Percentiles rank a stretch among this genome's conserved stretches.
These are phyloP conservation scores for Linepithema humile DNA, from an alignment of 1,140 invertebrate genomes.

Conservation along the genomic window DNA sequence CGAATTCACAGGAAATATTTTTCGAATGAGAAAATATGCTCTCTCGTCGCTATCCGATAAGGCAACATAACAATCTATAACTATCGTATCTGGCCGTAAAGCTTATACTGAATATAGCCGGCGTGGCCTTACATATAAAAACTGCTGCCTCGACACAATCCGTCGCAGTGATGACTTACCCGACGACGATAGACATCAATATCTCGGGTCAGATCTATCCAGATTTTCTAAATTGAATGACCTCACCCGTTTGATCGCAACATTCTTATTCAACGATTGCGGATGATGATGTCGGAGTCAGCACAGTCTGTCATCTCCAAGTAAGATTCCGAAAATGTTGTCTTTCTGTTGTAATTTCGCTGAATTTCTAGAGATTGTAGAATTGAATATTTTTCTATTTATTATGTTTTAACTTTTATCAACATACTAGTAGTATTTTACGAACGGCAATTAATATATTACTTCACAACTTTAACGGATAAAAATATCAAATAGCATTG, in stretches of 20 bases:
- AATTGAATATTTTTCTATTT: background rate
- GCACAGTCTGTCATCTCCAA: background rate
- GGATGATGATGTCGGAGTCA: background rate
- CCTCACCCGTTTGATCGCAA: background rate
- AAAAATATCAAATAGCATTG: background rate
- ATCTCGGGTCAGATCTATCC: background rate
- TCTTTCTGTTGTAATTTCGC: background rate
- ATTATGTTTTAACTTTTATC: background rate
- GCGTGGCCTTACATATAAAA: slow-evolving; percentile 73
- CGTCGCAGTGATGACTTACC: slow-evolving; percentile 65
- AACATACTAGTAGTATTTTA: too few relatives aligned
- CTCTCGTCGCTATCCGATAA: slow-evolving; percentile 74
- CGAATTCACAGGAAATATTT: background rate
- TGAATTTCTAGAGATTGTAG: background rate
- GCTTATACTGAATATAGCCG: slow-evolving; percentile 66
- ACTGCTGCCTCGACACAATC: slow-evolving; percentile 61
- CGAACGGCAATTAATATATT: too few relatives aligned
- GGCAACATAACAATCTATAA: slow-evolving; percentile 74
- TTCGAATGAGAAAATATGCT: slow-evolving; percentile 60
- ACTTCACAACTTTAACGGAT: background rate
- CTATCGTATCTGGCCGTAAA: slow-evolving; percentile 75
- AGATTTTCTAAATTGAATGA: background rate
- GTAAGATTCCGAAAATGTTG: slow-evolving; percentile 19
- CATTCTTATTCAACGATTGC: background rate
- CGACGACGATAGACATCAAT: slow-evolving; percentile 16